Base-by-base conservation (phyloP, 2,888 invertebrate genomes). In the Eledona agricola region DNA sequence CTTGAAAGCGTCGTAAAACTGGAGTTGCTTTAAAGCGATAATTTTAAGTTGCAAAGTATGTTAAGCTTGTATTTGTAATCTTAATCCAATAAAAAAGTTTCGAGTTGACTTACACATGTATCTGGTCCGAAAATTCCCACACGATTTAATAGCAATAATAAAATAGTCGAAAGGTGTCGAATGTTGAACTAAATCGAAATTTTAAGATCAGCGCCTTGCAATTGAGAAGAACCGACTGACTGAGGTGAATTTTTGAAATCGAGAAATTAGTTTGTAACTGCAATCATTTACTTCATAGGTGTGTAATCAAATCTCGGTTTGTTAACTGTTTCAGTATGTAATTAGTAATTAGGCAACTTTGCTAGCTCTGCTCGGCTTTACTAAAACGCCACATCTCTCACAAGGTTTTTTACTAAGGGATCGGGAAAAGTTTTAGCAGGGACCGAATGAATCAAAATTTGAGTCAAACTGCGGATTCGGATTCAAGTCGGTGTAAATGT, bases 201-300 rank as follows among this genome's bases (percentile, higher is more conserved):
- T 49, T 38, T 31, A 49, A 9, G 47, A 47, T 47, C 37, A 37
- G 19, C 37, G 34, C 34, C 32, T 23, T 15, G 17, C 12, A 29
- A 43, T 10, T 19, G 17, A 12, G 15, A 23, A 43, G 32, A 43
- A 43, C 4, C 15, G 6, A 12, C n/a, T 43, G 43, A 43, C 20
- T 43, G 43, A 43, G 13, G 23, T 35, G 35, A 37, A 47, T 37
- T 37, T 37, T 37, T 47, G 28, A 28, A 20, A 46, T 46, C 34
- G 25, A 35, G 46, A 46, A 46, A 46, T 46, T 46, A 46, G 43
- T 43, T 43, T 43, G 43, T 32, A 32, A 31, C 31, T 43, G 43
- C 32, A 43, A 43, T 31, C 43, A 43, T 43, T 43, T 43, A 32
- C 43, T 45, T 45, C 17, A 9, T 34, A 45, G 34, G 45, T 34